These are phyloP conservation scores for Drosophila burlai DNA, from an alignment of 1,140 invertebrate species.

Conservation along the genomic window DNA sequence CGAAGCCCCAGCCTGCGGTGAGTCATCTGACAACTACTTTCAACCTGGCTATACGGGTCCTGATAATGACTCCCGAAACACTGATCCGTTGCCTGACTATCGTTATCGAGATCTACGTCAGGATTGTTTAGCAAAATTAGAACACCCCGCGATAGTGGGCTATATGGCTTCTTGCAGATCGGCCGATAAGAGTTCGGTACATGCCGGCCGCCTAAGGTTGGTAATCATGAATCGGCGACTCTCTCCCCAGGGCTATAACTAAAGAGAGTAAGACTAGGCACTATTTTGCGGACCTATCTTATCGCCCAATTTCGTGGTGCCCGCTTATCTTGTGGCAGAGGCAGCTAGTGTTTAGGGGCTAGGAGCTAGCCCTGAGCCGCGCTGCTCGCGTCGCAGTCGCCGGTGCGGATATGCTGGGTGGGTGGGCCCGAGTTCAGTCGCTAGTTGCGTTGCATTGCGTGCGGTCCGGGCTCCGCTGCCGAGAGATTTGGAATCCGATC, in stretches of 20 bases:
- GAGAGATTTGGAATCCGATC: slow-evolving; percentile 10
- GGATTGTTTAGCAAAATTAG: slow-evolving; percentile 35
- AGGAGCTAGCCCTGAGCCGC: slow-evolving; percentile 9
- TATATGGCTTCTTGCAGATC: slow-evolving; percentile 26
- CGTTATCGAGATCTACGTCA: slow-evolving; percentile 44
- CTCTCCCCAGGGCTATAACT: slow-evolving; percentile 11
- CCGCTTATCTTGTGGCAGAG: slow-evolving; percentile 48
- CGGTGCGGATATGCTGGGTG: slow-evolving; percentile 37
- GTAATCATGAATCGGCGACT: slow-evolving; percentile 18
- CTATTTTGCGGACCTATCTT: slow-evolving; percentile 36
- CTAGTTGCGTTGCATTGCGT: slow-evolving; percentile 70
- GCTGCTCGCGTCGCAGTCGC: slow-evolving; percentile 23
- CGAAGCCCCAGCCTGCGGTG: neutral
- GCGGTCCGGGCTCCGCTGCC: slow-evolving; percentile 42
- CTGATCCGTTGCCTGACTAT: neutral
- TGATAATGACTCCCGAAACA: slow-evolving; percentile 16
- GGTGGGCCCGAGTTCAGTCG: slow-evolving; percentile 59
- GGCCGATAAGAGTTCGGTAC: slow-evolving; percentile 25
- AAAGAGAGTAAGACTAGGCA: slow-evolving; percentile 3
- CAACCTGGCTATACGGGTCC: neutral
- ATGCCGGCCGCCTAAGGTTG: slow-evolving; percentile 4
- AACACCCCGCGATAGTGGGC: slow-evolving; percentile 25
- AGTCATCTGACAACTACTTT: slow-evolving; percentile 9
- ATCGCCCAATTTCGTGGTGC: slow-evolving; percentile 11
- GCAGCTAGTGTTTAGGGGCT: slow-evolving; percentile 18